Evolutionary conservation across 1,140 invertebrate genomes (phyloP).

Genomic region (Drosophila subpulchrella): DNA sequence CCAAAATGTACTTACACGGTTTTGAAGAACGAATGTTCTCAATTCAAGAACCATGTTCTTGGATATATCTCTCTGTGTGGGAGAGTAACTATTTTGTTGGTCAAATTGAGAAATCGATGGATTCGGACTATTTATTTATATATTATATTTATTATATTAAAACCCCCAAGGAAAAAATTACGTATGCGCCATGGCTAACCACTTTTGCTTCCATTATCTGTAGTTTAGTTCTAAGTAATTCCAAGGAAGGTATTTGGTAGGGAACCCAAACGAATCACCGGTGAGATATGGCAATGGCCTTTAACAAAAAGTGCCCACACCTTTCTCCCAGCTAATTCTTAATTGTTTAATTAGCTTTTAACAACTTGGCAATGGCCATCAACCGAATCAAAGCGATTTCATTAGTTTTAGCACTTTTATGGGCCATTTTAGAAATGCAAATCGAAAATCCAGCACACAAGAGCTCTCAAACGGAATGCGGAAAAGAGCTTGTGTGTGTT

Average conservation of each 20-base stretch:
- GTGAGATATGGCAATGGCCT: not conserved
- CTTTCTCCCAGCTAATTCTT: slow-evolving; percentile 1
- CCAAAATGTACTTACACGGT: too few relatives aligned
- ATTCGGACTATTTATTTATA: too few relatives aligned
- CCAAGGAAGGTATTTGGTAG: not conserved
- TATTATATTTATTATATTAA: too few relatives aligned
- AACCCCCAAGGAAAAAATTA: not conserved
- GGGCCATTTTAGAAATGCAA: slow-evolving; percentile 33
- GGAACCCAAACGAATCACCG: not conserved
- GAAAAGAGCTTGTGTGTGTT: slow-evolving; percentile 7
- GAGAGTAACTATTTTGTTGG: too few relatives aligned
- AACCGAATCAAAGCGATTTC: slow-evolving; percentile 13
- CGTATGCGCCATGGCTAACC: not conserved
- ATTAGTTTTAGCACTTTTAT: slow-evolving; percentile 32
- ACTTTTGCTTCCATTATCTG: not conserved
- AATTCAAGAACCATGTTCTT: too few relatives aligned
- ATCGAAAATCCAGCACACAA: slow-evolving; percentile 17
- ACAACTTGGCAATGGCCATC: slow-evolving; percentile 1
- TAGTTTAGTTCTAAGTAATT: not conserved
- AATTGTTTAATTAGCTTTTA: slow-evolving; percentile 12
- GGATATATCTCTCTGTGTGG: too few relatives aligned
- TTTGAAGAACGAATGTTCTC: too few relatives aligned
- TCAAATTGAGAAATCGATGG: too few relatives aligned
- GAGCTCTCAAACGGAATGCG: slow-evolving; percentile 17
- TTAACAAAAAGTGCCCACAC: not conserved